Evolutionary conservation across 2,888 invertebrate species (phyloP).

Genomic region (Noctua fimbriata): DNA sequence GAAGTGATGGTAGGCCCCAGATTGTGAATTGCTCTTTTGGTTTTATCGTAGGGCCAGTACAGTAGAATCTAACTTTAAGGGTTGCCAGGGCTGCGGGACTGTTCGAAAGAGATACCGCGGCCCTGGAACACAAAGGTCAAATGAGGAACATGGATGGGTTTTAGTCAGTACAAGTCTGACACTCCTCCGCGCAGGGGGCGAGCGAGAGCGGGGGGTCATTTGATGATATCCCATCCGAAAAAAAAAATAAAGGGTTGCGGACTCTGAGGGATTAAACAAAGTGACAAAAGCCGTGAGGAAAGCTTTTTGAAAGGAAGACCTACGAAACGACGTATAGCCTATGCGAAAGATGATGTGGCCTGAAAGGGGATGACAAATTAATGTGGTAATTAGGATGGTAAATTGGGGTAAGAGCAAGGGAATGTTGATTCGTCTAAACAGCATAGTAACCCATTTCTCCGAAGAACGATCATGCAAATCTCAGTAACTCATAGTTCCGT

Average conservation of each 20-base stretch:
- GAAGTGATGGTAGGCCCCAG: neutral
- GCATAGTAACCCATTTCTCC: constrained; percentile 7
- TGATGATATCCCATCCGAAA: too few species aligned
- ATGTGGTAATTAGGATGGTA: neutral
- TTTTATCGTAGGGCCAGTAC: neutral
- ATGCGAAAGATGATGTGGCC: neutral
- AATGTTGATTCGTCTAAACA: neutral
- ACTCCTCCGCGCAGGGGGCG: too few species aligned
- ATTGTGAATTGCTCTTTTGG: neutral
- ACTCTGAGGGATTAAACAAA: too few species aligned
- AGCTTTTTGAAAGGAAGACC: neutral
- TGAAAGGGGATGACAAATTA: neutral
- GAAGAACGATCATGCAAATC: neutral
- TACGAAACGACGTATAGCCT: neutral
- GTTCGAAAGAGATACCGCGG: too few species aligned
- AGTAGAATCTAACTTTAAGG: neutral
- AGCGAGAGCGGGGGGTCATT: too few species aligned
- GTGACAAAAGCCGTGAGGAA: neutral
- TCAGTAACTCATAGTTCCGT: constrained; percentile 17
- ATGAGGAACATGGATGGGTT: too few species aligned
- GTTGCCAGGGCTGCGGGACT: too few species aligned
- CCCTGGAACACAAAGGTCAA: too few species aligned
- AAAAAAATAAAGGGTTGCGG: too few species aligned
- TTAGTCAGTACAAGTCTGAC: too few species aligned
- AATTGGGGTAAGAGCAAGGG: neutral